Conservation (phyloP, 2,797 vertebrate species). For the Salarias fasciatus region DNA sequence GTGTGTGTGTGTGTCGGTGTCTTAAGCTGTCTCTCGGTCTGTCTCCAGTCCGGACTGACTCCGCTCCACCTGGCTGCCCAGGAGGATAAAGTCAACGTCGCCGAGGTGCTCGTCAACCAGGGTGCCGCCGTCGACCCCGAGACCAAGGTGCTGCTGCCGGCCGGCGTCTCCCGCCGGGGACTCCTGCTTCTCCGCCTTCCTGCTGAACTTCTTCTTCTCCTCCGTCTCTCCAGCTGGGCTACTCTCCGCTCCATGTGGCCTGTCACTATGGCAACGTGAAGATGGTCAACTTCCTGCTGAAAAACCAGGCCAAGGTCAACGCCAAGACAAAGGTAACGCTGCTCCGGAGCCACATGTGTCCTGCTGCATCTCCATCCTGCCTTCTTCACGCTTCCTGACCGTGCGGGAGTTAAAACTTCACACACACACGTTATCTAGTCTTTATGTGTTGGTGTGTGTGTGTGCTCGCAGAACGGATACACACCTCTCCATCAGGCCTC, state of each 20-base stretch:
- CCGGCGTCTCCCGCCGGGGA: no score
- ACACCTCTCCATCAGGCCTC: slow-evolving; percentile 96
- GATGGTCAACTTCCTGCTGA: slow-evolving; percentile 95
- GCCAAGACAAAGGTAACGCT: slow-evolving; percentile 92
- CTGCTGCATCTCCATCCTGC: no score
- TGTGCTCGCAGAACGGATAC: slow-evolving; percentile 93
- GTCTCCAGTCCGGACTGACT: slow-evolving; percentile 90
- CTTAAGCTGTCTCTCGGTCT: neutral
- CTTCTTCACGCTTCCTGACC: no score
- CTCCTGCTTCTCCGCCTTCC: no score
- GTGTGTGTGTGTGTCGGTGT: no score
- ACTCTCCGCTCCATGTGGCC: slow-evolving; percentile 96
- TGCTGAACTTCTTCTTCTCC: no score
- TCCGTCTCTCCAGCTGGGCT: slow-evolving; percentile 88
- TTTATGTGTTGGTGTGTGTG: neutral
- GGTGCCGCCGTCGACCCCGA: slow-evolving; percentile 88
- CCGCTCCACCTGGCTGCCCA: slow-evolving; percentile 96
- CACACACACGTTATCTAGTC: neutral
- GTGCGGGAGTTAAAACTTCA: no score
- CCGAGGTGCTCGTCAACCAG: slow-evolving; percentile 94
- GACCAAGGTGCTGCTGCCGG: slow-evolving; percentile 87
- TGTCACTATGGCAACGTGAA: slow-evolving; percentile 99
- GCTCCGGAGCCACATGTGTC: no score
- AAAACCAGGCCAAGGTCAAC: slow-evolving; percentile 94
- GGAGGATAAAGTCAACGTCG: slow-evolving; percentile 96